phyloP scores from a whole-genome alignment of 2,113 vertebrate genomes.

The Panthera tigris region DNA sequence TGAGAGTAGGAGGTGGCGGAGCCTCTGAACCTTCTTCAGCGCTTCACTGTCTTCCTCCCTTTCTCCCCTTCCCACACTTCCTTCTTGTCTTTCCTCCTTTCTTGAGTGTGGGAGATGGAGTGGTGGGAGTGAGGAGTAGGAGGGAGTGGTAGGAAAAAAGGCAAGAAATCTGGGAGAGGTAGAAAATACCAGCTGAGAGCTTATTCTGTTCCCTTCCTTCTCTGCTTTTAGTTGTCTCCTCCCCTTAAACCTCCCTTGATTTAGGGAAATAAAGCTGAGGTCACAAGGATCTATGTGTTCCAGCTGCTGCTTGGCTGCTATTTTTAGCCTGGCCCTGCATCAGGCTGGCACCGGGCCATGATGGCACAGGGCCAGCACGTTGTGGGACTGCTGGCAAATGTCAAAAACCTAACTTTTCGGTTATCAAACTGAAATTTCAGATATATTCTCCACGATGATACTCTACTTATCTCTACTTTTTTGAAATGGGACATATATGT shows the following conservation, averaged over 20 bases:
- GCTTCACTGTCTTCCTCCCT: not conserved
- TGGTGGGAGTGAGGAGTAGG: not conserved
- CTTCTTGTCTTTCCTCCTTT: not conserved
- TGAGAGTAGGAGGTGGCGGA: not conserved
- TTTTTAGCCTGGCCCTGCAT: conserved; percentile 72
- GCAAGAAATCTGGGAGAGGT: not conserved
- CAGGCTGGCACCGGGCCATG: conserved; percentile 70
- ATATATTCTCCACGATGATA: not conserved
- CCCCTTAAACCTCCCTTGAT: not conserved
- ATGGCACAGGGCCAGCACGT: conserved; percentile 62
- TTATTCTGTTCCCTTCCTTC: not conserved
- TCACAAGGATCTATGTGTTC: conserved; percentile 73
- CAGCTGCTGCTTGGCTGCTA: conserved; percentile 70
- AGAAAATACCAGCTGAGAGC: not conserved
- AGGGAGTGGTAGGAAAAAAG: not conserved
- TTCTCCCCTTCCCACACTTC: not conserved
- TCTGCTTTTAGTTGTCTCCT: not conserved
- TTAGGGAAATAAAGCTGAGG: conserved; percentile 60
- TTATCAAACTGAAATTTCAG: conserved; percentile 42
- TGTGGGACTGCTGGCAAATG: conserved; percentile 61
- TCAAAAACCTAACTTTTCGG: conserved; percentile 67
- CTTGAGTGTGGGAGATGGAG: not conserved
- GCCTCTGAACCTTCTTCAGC: not conserved
- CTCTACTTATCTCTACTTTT: not conserved
- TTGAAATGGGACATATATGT: not conserved